Evolutionary conservation across 2,797 vertebrate species (phyloP), one percentile per base, ranked within the genome.

Genomic region (Tolypeutes matacus): DNA sequence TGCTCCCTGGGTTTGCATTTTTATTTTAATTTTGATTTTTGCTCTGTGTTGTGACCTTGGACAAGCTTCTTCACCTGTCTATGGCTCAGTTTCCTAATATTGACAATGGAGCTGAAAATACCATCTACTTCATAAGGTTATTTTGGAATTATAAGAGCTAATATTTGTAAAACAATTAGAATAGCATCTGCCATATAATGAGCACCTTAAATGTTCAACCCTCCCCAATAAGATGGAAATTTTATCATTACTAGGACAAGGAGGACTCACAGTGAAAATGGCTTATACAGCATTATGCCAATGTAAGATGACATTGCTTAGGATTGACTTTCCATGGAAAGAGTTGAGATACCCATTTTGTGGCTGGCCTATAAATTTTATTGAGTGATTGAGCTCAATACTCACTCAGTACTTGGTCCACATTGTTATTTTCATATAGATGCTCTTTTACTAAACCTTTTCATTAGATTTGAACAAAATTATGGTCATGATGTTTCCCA

Each of bases 401-500:
- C 56, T 92, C 42, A 53, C 36, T 96, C 31, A 62, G 69, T 46
- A 78, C 91, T 97, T 82, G 92, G 31, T 95, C 29, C n/a, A 36
- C 39, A 87, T 29, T 62, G 23, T 60, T 95, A 31, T 95, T 91
- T 93, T 95, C 76, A 60, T 67, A 62, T 65, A 81, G 58, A 93
- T 76, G 70, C 20, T 77, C 64, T 67, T 93, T 80, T 93, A 82
- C 77, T 83, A 75, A 95, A 83, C 0, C 7, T 96, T 96, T 97
- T 96, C 69, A 94, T 96, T 95, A 94, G 34, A 97, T 96, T 95
- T 91, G 39, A 86, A 92, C 73, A 95, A 96, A 96, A 92, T 82
- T 92, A 92, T 67, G 69, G 27, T 60, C 60, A 67, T 11, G 20
- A 34, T 90, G 64, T 58, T 97, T 95, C 53, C 69, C 70, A 82